Conservation (phyloP, 2,797 vertebrate genomes). For the Tolypeutes matacus region DNA sequence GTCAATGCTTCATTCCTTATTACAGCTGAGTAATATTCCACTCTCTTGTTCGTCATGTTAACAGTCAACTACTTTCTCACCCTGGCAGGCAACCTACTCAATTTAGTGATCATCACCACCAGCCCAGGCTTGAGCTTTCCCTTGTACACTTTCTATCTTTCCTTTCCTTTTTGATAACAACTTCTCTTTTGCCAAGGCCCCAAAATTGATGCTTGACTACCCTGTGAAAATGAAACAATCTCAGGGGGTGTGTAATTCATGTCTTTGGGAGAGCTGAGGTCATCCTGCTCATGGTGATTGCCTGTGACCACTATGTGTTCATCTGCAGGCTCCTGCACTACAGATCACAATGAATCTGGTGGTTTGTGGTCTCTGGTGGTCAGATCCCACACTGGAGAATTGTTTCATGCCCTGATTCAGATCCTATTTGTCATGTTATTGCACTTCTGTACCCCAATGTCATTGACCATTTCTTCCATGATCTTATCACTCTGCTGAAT, state of each 20-base stretch:
- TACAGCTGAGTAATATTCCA: too few relatives aligned
- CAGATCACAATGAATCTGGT: not conserved
- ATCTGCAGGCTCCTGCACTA: conserved; percentile 67
- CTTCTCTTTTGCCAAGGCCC: too few relatives aligned
- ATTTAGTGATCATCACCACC: conserved; percentile 53
- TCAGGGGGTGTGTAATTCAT: too few relatives aligned
- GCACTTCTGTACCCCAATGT: conserved; percentile 13
- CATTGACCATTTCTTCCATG: not conserved
- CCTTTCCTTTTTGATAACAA: conserved; percentile 62
- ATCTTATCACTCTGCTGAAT: too few relatives aligned
- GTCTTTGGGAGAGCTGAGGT: too few relatives aligned
- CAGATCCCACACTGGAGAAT: not conserved
- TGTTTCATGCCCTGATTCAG: not conserved
- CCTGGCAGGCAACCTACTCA: too few relatives aligned
- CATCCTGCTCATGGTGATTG: conserved; percentile 43
- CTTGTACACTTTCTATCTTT: conserved; percentile 64
- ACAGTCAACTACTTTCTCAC: too few relatives aligned
- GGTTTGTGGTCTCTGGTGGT: too few relatives aligned
- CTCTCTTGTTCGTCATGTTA: too few relatives aligned
- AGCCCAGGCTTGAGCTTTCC: conserved; percentile 45
- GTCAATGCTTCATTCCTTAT: too few relatives aligned
- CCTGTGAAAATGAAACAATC: too few relatives aligned
- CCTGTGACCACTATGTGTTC: conserved; percentile 73
- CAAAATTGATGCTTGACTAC: too few relatives aligned
- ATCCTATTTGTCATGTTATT: not conserved